Evolutionary conservation across 2,888 invertebrate genomes (phyloP), one percentile per base, ranked within the genome.

Genomic region (Macrophya annulata): DNA sequence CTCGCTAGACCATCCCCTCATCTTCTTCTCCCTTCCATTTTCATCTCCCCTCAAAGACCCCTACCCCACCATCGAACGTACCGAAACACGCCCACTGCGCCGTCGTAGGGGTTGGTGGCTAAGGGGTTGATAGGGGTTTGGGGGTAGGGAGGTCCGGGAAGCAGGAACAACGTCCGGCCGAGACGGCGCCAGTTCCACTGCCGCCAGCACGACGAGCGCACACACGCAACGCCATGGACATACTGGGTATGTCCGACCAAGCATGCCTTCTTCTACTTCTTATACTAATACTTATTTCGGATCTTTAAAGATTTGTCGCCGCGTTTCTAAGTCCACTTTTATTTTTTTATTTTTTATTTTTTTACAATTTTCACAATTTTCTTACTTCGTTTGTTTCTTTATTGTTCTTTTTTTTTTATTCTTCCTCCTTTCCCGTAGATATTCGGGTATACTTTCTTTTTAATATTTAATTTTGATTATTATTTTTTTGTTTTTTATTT

Each of bases 131-230:
- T 83, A 83, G 85, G 86, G 72, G 87, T 86, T 85, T 85, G 86
- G 85, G 88, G 85, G 87, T 88, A 87, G 89, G 87, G 88, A 90
- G 89, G 89, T 89, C 89, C 89, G 88, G 89, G 88, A 90, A 89
- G 90, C 90, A 91, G 89, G 89, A 90, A 89, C 89, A 88, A 91
- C 91, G 92, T 92, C 92, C 89, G 93, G 92, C 91, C 91, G 92
- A 90, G 91, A 90, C 92, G 90, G 90, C 92, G 92, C 91, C 92
- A 92, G 93, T 93, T 92, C 92, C 91, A 92, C 93, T 92, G 92
- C 92, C 92, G 93, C 91, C 92, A 92, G 90, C 92, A 91, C 89
- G 92, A 91, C 91, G 93, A 92, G 91, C 91, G 91, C 92, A 92
- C 91, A 91, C 92, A 92, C 91, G 90, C 91, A 90, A 90, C 88